Conservation (phyloP, 2,888 invertebrate genomes). For the Lycaena phlaeas region DNA sequence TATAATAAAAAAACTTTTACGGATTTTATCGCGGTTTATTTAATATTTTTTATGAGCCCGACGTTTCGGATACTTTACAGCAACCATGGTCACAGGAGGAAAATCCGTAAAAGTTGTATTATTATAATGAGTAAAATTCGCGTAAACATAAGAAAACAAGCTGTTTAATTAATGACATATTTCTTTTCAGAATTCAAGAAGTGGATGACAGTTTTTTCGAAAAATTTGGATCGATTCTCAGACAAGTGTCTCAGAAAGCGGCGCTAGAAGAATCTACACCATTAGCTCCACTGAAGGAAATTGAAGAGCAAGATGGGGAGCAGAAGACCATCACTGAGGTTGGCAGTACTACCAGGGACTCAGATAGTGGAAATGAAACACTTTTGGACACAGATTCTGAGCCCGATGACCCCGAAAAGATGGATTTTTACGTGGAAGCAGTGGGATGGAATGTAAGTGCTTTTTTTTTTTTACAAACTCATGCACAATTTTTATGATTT, state of each 20-base stretch:
- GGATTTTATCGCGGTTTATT: no score
- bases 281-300: slow-evolving; percentile 63
- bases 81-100: no score
- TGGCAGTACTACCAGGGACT: slow-evolving; percentile 45
- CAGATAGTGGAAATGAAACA: slow-evolving; percentile 71
- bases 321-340: slow-evolving; percentile 43
- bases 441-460: slow-evolving; percentile 84
- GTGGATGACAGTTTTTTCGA: slow-evolving; percentile 89
- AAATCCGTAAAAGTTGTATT: no score
- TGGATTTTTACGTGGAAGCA: slow-evolving; percentile 75
- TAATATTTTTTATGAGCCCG: no score
- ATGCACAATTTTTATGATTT: no score
- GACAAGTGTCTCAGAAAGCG: slow-evolving; percentile 75
- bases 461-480: neutral
- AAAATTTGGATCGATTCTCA: slow-evolving; percentile 82
- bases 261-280: slow-evolving; percentile 71
- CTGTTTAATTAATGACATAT: no score
- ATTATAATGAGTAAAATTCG: no score
- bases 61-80: no score
- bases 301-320: slow-evolving; percentile 55
- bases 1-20: no score
- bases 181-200: slow-evolving; percentile 80
- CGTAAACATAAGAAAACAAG: no score
- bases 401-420: slow-evolving; percentile 75
- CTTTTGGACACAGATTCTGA: slow-evolving; percentile 78